phyloP scores from a whole-genome alignment of 2,113 vertebrate species.

The Nibea coibor region DNA sequence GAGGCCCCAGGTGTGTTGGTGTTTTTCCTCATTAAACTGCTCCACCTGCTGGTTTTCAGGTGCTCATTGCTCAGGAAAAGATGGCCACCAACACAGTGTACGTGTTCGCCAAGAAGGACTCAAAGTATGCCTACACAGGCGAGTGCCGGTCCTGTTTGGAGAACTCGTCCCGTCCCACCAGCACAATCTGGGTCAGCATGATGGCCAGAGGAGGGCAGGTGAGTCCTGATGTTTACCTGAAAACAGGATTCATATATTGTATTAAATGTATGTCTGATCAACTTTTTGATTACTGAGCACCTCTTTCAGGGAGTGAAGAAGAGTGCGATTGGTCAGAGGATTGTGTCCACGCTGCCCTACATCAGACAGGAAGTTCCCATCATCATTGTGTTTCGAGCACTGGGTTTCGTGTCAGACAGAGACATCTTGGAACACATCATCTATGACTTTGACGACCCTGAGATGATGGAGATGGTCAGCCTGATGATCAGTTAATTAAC shows the following conservation, averaged over 20 bases:
- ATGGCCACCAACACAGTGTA: conserved; percentile 99
- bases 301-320: conserved; percentile 94
- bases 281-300: not conserved
- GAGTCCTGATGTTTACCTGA: not conserved
- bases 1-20: not conserved
- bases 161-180: conserved; percentile 98
- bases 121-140: conserved; percentile 97
- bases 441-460: conserved; percentile 98
- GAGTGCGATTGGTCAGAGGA: conserved; percentile 98
- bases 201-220: conserved; percentile 98
- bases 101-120: conserved; percentile 99
- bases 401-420: conserved; percentile 97
- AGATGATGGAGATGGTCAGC: conserved; percentile 99
- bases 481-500: not conserved
- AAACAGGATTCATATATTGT: not conserved
- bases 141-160: conserved; percentile 98
- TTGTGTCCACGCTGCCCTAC: conserved; percentile 96
- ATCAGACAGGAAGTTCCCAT: conserved; percentile 99
- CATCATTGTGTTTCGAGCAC: conserved; percentile 97
- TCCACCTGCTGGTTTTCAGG: conserved; percentile 77
- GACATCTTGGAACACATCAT: conserved; percentile 99
- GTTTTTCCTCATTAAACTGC: not conserved
- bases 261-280: not conserved
- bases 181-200: conserved; percentile 99
- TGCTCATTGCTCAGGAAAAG: conserved; percentile 98